These are phyloP conservation scores for Cerastoderma edule DNA, from an alignment of 2,888 invertebrate genomes.

Conservation along the genomic window DNA sequence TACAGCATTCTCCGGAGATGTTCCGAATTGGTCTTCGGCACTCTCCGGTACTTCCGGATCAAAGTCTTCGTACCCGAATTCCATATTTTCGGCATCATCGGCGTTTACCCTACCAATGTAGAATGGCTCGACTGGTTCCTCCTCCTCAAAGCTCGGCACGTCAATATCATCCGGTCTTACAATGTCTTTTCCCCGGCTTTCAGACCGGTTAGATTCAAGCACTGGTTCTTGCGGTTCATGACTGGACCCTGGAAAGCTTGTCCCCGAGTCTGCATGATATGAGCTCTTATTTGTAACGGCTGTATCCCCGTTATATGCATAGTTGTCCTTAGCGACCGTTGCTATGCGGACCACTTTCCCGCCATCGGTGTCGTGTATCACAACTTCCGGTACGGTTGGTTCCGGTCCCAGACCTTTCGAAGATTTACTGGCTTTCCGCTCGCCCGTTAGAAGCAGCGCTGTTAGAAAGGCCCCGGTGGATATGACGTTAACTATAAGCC, in stretches of 20 bases:
- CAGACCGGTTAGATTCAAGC: too few species aligned
- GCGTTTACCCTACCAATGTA: slow-evolving; percentile 14
- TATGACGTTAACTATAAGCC: slow-evolving; percentile 42
- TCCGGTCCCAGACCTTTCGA: slow-evolving; percentile 41
- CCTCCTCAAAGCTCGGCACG: slow-evolving; percentile 7
- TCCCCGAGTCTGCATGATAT: neutral
- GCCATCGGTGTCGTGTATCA: neutral
- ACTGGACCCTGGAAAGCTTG: slow-evolving; percentile 7
- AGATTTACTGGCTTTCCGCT: slow-evolving; percentile 34
- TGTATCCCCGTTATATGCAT: slow-evolving; percentile 2
- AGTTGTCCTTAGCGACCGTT: slow-evolving; percentile 8
- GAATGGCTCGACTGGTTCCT: neutral
- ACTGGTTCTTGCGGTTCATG: slow-evolving; percentile 4
- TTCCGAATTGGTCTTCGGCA: neutral
- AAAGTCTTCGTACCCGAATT: slow-evolving; percentile 2
- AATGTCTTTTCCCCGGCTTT: neutral
- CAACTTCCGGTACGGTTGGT: neutral
- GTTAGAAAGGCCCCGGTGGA: slow-evolving; percentile 35
- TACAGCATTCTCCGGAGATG: neutral
- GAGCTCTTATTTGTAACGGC: neutral
- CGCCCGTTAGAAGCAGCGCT: slow-evolving; percentile 35
- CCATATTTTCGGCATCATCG: slow-evolving; percentile 14
- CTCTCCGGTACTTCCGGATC: slow-evolving; percentile 12
- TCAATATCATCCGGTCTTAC: slow-evolving; percentile 8
- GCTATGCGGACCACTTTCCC: slow-evolving; percentile 5